Conservation (phyloP, 92 coral and sea anemone genomes). For the Ricordea florida region DNA sequence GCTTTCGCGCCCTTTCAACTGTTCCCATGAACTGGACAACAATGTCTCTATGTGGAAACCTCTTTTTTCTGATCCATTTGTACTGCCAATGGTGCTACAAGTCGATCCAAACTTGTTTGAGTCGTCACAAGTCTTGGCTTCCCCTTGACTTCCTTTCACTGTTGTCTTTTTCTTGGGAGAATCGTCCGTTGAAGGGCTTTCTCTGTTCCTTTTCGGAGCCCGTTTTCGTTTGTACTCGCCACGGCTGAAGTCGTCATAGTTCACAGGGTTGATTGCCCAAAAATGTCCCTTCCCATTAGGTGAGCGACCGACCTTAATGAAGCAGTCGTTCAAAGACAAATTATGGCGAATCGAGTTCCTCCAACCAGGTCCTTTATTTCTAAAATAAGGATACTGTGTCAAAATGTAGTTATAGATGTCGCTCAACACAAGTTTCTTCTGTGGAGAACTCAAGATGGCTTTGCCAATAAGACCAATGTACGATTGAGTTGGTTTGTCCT, state of each 20-base stretch:
- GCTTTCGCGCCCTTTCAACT: not conserved
- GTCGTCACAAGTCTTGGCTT: not conserved
- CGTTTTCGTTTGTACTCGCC: constrained; percentile 76
- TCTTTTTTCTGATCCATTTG: constrained; percentile 14
- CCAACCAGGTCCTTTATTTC: constrained; percentile 90
- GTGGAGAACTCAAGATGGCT: constrained; percentile 81
- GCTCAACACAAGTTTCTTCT: constrained; percentile 74
- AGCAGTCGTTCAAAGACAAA: constrained; percentile 81
- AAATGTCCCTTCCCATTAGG: constrained; percentile 92
- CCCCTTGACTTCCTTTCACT: not conserved
- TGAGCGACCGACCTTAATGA: constrained; percentile 82
- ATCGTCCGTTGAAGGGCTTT: not conserved
- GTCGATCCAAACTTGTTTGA: not conserved
- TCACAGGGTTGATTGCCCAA: constrained; percentile 83
- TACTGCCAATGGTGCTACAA: not conserved
- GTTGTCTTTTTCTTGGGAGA: not conserved
- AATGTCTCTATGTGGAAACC: constrained; percentile 23
- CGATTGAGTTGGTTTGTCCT: constrained; percentile 87
- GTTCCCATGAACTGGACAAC: not conserved
- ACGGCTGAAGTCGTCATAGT: constrained; percentile 80
- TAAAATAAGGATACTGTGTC: constrained; percentile 75
- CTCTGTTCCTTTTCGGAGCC: constrained; percentile 13
- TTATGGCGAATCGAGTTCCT: constrained; percentile 86
- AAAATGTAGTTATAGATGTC: constrained; percentile 80
- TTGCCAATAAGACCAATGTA: constrained; percentile 86